Conservation (phyloP, 1,140 invertebrate genomes). For the Drosophila carrolli region DNA sequence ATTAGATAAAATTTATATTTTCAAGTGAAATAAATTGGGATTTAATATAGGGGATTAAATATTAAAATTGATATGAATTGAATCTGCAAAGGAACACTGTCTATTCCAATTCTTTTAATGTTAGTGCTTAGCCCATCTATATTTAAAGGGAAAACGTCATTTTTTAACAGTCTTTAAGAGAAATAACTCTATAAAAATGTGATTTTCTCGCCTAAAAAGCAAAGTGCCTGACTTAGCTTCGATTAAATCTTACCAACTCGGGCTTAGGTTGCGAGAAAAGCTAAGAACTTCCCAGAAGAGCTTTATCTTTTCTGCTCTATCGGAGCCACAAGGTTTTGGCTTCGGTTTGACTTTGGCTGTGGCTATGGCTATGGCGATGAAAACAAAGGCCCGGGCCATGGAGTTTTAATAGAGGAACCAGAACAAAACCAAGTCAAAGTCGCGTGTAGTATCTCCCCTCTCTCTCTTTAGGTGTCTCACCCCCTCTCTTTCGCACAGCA, state of each 20-base stretch:
- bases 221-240: constrained; percentile 22
- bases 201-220: constrained; percentile 26
- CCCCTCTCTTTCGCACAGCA: constrained; percentile 18
- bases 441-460: constrained; percentile 35
- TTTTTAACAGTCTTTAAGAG: not conserved
- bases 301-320: constrained; percentile 42
- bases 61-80: not conserved
- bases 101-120: too few relatives aligned
- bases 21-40: not conserved
- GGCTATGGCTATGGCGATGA: constrained; percentile 2
- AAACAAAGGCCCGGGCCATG: constrained; percentile 5
- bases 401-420: constrained; percentile 29
- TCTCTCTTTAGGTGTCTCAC: not conserved
- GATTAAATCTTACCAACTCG: constrained; percentile 27
- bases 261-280: constrained; percentile 13
- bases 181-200: constrained; percentile 1
- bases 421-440: constrained; percentile 58
- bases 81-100: too few relatives aligned
- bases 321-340: constrained; percentile 34
- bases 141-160: too few relatives aligned
- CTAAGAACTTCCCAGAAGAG: constrained; percentile 40
- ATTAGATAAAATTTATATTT: not conserved
- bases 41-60: not conserved
- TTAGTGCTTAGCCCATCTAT: too few relatives aligned
- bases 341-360: constrained; percentile 11